A percentile compares a stretch with the other conserved stretches of the same genome.
Evolutionary conservation across 2,113 vertebrate species (phyloP).

Genomic region (Rafetus swinhoei): DNA sequence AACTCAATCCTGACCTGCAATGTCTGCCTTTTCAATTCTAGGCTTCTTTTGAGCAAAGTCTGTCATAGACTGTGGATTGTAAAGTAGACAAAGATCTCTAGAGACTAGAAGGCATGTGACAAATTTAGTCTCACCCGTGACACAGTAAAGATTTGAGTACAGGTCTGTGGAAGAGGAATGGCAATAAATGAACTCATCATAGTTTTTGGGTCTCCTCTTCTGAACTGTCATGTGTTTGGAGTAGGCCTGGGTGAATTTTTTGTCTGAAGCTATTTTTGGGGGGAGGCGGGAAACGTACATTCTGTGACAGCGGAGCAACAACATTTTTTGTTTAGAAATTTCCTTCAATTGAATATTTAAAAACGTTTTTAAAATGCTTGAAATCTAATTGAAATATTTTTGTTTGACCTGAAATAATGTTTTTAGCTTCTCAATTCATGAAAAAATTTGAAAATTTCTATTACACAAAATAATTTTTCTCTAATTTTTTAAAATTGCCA

Average conservation of each 20-base stretch:
- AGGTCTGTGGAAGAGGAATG: neutral
- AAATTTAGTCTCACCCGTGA: neutral
- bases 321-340: neutral
- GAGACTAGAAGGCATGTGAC: neutral
- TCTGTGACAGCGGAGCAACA: neutral
- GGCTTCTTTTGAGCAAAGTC: neutral
- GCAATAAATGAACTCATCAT: neutral
- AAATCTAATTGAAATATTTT: neutral
- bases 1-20: neutral
- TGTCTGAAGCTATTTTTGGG: neutral
- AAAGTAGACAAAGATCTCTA: neutral
- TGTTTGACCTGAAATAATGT: neutral
- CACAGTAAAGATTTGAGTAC: neutral
- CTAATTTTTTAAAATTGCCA: neutral
- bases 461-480: neutral
- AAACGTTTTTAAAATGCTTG: neutral
- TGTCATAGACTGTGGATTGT: neutral
- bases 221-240: neutral
- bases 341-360: neutral
- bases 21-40: neutral
- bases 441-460: neutral
- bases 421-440: neutral
- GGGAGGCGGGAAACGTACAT: neutral
- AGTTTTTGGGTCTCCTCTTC: rapidly evolving
- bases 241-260: neutral